These are phyloP conservation scores for Cyprinus carpio DNA, from an alignment of 2,113 vertebrate species.

Conservation along the genomic window DNA sequence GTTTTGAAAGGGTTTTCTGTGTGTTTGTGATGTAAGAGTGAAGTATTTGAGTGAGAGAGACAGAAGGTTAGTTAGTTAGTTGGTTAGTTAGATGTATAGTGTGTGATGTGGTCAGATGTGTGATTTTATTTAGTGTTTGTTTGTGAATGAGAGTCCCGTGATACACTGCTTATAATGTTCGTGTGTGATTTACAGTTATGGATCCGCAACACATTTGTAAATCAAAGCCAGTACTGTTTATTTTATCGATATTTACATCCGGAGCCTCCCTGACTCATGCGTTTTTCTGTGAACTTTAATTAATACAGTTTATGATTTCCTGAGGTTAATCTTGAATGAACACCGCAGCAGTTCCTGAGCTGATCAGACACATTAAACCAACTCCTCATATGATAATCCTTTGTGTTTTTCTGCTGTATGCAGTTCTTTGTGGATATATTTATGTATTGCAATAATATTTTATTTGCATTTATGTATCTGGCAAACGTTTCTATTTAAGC, in stretches of 20 bases:
- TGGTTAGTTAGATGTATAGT: background rate
- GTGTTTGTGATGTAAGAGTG: background rate
- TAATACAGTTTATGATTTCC: conserved; percentile 6
- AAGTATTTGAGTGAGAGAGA: background rate
- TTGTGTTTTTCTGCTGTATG: background rate
- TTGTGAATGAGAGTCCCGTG: conserved; percentile 8
- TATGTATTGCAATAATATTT: background rate
- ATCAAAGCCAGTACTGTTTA: conserved; percentile 14
- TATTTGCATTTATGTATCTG: background rate
- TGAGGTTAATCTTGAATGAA: background rate
- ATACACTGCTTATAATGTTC: background rate
- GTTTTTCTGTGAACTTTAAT: conserved; percentile 25
- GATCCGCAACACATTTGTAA: conserved; percentile 33
- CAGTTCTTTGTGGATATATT: background rate
- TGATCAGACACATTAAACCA: background rate
- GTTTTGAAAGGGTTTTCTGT: background rate
- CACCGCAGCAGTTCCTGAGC: background rate
- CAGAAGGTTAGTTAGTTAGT: background rate
- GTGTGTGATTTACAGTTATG: conserved; percentile 42
- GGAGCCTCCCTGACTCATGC: background rate
- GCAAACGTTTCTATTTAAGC: background rate
- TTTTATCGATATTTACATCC: conserved; percentile 10
- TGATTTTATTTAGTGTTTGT: too few relatives aligned
- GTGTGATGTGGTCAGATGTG: background rate
- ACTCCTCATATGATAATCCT: background rate